A percentile compares a stretch with the other conserved stretches of the same genome.
phyloP scores from a whole-genome alignment of 2,888 invertebrate genomes.

The Hybos culiciformis region DNA sequence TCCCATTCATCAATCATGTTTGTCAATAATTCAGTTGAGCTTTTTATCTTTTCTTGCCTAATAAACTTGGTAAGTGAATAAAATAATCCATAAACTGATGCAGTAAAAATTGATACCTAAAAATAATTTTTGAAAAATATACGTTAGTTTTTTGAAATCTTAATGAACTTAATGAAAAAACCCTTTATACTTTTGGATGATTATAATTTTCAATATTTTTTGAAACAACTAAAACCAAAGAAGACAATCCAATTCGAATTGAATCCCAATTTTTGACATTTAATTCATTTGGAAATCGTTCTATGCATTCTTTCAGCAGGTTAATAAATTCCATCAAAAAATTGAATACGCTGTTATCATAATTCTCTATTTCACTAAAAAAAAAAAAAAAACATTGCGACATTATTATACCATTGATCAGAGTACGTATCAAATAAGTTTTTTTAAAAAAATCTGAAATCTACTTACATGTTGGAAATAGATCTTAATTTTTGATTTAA shows the following conservation, averaged over 20 bases:
- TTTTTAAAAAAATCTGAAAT: too few relatives aligned
- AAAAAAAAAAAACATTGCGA: conserved; percentile 1
- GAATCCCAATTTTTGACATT: conserved; percentile 55
- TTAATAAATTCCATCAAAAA: conserved; percentile 28
- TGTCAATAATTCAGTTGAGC: conserved; percentile 27
- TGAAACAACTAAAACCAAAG: conserved; percentile 46
- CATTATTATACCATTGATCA: not conserved
- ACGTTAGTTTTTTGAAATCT: conserved; percentile 5
- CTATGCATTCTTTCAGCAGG: conserved; percentile 25
- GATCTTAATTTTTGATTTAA: conserved; percentile 28
- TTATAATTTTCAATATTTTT: conserved; percentile 33
- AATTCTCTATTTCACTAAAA: conserved; percentile 22
- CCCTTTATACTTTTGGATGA: conserved; percentile 40
- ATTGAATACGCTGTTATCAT: conserved; percentile 20
- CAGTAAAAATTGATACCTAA: conserved; percentile 39
- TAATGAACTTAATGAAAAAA: not conserved
- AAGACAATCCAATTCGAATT: conserved; percentile 51
- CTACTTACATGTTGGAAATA: conserved; percentile 37
- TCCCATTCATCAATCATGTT: conserved; percentile 51
- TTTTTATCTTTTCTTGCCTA: conserved; percentile 25
- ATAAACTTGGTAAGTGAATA: conserved; percentile 37
- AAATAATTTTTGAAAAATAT: not conserved
- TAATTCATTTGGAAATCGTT: conserved; percentile 26
- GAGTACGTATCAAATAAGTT: not conserved
- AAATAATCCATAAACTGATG: conserved; percentile 42